Evolutionary conservation across 2,888 invertebrate species (phyloP).

Genomic region (Oligia latruncula): DNA sequence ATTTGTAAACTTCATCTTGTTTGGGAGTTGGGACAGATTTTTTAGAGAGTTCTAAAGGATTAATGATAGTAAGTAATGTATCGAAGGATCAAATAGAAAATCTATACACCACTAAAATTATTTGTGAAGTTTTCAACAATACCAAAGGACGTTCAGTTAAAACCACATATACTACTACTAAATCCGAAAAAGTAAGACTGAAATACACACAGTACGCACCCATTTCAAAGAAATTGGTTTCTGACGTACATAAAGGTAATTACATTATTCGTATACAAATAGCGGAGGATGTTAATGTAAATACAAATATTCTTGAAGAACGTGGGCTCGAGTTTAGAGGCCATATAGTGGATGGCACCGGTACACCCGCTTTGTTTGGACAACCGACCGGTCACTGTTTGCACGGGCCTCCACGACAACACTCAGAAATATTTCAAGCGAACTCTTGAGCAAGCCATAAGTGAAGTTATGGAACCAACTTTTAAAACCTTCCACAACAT

Average conservation of each 20-base stretch:
- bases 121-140: not conserved
- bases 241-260: conserved; percentile 71
- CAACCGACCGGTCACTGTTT: conserved; percentile 89
- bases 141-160: conserved; percentile 7
- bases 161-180: not conserved
- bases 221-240: conserved; percentile 65
- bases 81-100: not conserved
- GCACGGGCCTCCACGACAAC: conserved; percentile 84
- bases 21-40: conserved; percentile 21
- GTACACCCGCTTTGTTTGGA: conserved; percentile 82
- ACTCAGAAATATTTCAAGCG: conserved; percentile 86
- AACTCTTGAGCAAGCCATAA: conserved; percentile 76
- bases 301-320: conserved; percentile 81
- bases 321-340: conserved; percentile 80
- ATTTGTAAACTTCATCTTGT: conserved; percentile 70
- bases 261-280: conserved; percentile 85
- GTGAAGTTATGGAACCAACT: conserved; percentile 65
- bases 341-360: conserved; percentile 71
- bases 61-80: conserved; percentile 8
- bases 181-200: conserved; percentile 25
- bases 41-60: conserved; percentile 13
- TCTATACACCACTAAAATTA: not conserved
- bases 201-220: conserved; percentile 21
- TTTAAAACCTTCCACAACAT: conserved; percentile 62
- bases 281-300: conserved; percentile 82